phyloP scores from a whole-genome alignment of 2,113 vertebrate species.

The Salminus brasiliensis region DNA sequence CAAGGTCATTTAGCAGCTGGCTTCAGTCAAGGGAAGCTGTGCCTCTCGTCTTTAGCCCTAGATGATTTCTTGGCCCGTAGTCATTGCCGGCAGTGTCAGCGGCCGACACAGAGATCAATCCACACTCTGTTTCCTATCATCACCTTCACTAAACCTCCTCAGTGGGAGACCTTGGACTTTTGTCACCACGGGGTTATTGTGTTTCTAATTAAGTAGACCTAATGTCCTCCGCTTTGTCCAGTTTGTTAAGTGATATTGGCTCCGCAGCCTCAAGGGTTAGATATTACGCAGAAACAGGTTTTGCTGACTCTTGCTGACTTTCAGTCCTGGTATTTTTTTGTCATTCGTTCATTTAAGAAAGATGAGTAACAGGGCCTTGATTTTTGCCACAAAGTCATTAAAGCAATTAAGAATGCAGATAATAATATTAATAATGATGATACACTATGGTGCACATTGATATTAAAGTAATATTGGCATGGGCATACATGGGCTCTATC shows the following conservation, averaged over 20 bases:
- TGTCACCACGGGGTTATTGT: conserved; percentile 71
- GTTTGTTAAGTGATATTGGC: conserved; percentile 66
- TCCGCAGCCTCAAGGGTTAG: conserved; percentile 23
- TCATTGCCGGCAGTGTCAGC: conserved; percentile 47
- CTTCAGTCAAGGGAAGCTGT: conserved; percentile 7
- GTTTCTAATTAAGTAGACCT: conserved; percentile 72
- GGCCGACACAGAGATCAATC: conserved; percentile 57
- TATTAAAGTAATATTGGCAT: no score
- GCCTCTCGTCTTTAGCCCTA: conserved; percentile 30
- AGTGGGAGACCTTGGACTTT: conserved; percentile 66
- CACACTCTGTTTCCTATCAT: conserved; percentile 57
- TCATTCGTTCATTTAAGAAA: no score
- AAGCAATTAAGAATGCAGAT: no score
- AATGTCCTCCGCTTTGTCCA: conserved; percentile 62
- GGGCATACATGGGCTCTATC: no score
- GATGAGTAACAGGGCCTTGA: no score
- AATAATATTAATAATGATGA: no score
- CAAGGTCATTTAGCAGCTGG: conserved; percentile 46
- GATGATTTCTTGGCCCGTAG: conserved; percentile 31
- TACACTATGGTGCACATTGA: no score
- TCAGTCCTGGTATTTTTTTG: no score
- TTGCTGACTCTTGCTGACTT: no score
- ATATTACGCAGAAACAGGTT: neutral
- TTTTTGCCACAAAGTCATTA: no score
- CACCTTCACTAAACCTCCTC: conserved; percentile 55